These are phyloP conservation scores for Myotis vivesi DNA, from an alignment of 2,797 vertebrate species.

Conservation along the genomic window DNA sequence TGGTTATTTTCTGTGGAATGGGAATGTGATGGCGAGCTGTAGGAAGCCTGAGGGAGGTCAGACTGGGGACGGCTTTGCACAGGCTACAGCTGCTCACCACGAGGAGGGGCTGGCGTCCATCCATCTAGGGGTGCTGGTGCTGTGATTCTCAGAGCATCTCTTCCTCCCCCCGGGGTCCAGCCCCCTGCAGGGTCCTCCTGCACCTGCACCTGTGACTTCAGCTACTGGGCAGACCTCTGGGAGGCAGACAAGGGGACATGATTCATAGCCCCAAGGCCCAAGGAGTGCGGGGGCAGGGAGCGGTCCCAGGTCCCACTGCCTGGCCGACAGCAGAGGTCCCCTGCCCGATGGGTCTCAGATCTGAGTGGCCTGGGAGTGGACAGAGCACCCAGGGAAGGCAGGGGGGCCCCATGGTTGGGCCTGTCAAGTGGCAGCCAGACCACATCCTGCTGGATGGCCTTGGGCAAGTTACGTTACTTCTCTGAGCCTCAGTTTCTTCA, in stretches of 20 bases:
- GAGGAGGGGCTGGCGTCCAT: background rate
- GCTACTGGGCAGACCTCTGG: background rate
- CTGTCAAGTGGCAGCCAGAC: background rate
- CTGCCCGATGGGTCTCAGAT: background rate
- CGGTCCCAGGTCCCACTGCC: background rate
- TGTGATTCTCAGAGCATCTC: background rate
- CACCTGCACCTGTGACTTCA: background rate
- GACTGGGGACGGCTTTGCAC: background rate
- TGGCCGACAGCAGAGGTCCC: background rate
- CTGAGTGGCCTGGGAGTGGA: background rate
- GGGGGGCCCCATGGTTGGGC: background rate
- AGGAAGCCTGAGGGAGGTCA: background rate
- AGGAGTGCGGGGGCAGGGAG: too few relatives aligned
- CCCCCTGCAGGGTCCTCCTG: background rate
- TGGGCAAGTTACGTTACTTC: background rate
- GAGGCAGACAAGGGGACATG: background rate
- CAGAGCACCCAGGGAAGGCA: too few relatives aligned
- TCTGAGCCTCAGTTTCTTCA: constrained; percentile 39
- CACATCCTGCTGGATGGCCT: background rate
- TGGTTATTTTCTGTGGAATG: background rate
- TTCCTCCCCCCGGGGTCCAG: background rate
- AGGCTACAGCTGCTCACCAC: accelerated
- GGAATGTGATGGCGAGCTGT: background rate
- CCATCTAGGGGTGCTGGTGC: background rate
- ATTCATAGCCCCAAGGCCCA: accelerated